phyloP scores from a whole-genome alignment of 1,140 invertebrate genomes.

The Tribolium madens region DNA sequence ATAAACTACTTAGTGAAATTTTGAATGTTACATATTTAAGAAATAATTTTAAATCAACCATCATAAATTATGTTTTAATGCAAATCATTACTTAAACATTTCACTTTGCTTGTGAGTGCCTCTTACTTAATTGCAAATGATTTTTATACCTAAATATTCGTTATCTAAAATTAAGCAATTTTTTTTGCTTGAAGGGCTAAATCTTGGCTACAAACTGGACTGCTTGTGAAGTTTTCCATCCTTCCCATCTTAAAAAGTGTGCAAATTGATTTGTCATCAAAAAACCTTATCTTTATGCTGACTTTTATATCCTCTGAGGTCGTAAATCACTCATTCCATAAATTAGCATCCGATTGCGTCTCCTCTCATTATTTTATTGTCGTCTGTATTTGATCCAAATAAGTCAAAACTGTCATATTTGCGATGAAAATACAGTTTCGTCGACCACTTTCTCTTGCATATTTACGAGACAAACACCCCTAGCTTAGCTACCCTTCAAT shows the following conservation, averaged over 20 bases:
- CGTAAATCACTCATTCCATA: neutral
- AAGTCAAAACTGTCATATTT: constrained; percentile 9
- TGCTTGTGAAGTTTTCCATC: too few relatives aligned
- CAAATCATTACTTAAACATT: too few relatives aligned
- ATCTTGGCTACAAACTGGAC: too few relatives aligned
- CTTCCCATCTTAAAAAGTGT: neutral
- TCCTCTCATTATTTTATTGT: neutral
- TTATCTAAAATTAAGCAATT: too few relatives aligned
- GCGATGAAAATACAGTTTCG: constrained; percentile 17
- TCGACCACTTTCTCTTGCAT: neutral
- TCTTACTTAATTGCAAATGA: too few relatives aligned
- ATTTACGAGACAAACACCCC: constrained; percentile 23
- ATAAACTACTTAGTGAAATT: too few relatives aligned
- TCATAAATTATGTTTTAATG: too few relatives aligned
- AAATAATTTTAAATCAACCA: too few relatives aligned
- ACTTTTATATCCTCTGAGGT: neutral
- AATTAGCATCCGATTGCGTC: neutral
- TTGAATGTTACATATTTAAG: too few relatives aligned
- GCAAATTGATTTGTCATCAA: neutral
- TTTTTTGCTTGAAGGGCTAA: too few relatives aligned
- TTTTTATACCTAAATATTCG: too few relatives aligned
- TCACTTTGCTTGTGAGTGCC: too few relatives aligned
- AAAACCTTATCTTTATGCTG: neutral
- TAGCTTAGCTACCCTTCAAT: constrained; percentile 9
- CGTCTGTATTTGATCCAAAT: neutral